Evolutionary conservation across 2,113 vertebrate genomes (phyloP).

Genomic region (Elachura formosa): DNA sequence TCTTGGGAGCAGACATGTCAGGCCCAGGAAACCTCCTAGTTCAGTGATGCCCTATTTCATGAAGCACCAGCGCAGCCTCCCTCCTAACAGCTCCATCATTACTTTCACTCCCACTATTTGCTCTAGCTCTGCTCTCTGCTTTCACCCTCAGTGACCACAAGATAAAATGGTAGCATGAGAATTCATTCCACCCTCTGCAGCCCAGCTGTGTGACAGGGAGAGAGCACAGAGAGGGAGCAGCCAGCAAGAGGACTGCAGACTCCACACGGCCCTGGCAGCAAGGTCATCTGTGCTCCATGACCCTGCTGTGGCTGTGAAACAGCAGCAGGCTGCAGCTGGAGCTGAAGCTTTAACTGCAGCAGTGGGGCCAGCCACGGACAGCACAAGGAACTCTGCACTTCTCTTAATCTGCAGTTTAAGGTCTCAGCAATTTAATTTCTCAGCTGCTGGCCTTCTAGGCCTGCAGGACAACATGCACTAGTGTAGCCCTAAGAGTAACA

Average conservation of each 20-base stretch:
- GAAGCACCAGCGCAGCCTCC: not conserved
- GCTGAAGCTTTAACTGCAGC: not conserved
- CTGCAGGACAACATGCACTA: not conserved
- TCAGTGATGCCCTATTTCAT: not conserved
- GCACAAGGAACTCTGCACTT: not conserved
- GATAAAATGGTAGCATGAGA: not conserved
- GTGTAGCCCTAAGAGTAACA: not conserved
- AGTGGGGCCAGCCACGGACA: not conserved
- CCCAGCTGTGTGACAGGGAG: not conserved
- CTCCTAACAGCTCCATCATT: not conserved
- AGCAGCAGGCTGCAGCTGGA: not conserved
- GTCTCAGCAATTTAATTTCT: too few species aligned
- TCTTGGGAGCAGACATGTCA: not conserved
- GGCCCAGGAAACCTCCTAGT: not conserved
- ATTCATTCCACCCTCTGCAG: not conserved
- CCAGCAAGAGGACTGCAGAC: not conserved
- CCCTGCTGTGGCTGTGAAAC: not conserved
- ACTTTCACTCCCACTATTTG: not conserved
- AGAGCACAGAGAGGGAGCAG: accelerated
- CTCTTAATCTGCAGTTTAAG: not conserved
- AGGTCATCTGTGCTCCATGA: not conserved
- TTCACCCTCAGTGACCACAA: not conserved
- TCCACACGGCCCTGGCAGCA: not conserved
- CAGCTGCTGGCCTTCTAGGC: not conserved
- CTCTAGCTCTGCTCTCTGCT: not conserved